A percentile compares a stretch with the other conserved stretches of the same genome.
Conservation (phyloP, 2,888 invertebrate genomes). For the Drosophila anomelani region DNA sequence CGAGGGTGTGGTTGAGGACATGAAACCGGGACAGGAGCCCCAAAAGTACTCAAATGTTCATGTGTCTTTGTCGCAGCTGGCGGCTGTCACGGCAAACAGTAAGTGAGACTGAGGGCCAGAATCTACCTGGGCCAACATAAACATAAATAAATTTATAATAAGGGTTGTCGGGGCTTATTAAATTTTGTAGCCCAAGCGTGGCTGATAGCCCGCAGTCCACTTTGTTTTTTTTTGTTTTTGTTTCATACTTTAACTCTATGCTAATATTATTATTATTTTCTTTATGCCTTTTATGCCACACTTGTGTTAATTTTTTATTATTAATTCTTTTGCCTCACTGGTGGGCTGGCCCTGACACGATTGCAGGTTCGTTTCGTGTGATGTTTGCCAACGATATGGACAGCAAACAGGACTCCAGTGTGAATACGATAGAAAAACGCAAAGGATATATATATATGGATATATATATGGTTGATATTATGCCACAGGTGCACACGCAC, state of each 20-base stretch:
- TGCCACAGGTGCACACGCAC: conserved; percentile 48
- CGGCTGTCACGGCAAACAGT: conserved; percentile 64
- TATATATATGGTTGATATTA: background rate
- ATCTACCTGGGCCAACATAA: conserved; percentile 46
- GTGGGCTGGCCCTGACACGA: conserved; percentile 37
- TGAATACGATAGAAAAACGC: conserved; percentile 30
- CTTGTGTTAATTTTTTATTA: conserved; percentile 33
- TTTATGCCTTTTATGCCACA: background rate
- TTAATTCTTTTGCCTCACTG: conserved; percentile 17
- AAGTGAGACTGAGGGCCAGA: conserved; percentile 28
- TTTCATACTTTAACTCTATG: conserved; percentile 29
- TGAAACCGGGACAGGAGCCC: conserved; percentile 42
- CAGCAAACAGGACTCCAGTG: conserved; percentile 18
- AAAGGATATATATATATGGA: background rate
- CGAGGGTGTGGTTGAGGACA: conserved; percentile 27
- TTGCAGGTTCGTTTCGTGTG: conserved; percentile 24
- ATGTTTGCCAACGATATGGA: conserved; percentile 48
- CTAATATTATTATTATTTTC: conserved; percentile 48
- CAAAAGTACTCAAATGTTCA: conserved; percentile 47
- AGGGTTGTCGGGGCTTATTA: conserved; percentile 56
- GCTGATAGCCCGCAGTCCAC: conserved; percentile 19
- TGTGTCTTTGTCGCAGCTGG: conserved; percentile 59
- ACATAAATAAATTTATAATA: conserved; percentile 63
- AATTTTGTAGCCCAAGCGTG: conserved; percentile 50
- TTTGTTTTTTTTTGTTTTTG: background rate